These are phyloP conservation scores for Empidonax alnorum DNA, from an alignment of 2,113 vertebrate genomes.

Conservation along the genomic window DNA sequence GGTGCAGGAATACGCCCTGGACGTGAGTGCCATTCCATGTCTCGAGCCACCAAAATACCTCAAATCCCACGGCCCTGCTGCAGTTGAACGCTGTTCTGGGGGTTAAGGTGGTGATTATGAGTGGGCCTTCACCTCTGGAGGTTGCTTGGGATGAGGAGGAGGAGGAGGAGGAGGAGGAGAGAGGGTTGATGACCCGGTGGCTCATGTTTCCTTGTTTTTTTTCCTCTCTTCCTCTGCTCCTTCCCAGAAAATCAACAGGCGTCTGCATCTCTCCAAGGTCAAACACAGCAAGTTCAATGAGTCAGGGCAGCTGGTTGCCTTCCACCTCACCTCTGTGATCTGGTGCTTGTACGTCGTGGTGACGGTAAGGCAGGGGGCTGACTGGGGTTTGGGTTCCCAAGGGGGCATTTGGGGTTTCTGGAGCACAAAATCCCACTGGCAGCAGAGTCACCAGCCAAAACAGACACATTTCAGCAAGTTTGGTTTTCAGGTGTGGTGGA, in stretches of 20 bases:
- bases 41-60: background rate
- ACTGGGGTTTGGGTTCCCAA: background rate
- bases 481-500: background rate
- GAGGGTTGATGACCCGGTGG: background rate
- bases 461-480: background rate
- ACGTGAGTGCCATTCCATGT: slow-evolving; percentile 79
- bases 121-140: background rate
- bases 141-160: background rate
- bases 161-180: background rate
- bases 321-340: slow-evolving; percentile 89
- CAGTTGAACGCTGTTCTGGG: background rate
- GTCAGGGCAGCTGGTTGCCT: slow-evolving; percentile 93
- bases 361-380: slow-evolving; percentile 77
- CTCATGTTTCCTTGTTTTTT: background rate
- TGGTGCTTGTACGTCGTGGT: slow-evolving; percentile 92
- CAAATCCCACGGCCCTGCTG: background rate
- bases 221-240: background rate
- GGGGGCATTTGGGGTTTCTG: background rate
- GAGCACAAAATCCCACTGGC: background rate
- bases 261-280: slow-evolving; percentile 97
- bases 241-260: slow-evolving; percentile 91
- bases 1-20: slow-evolving; percentile 94
- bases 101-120: background rate
- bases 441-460: background rate
- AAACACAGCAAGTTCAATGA: slow-evolving; percentile 98